Conservation (phyloP, 2,797 vertebrate species). For the Galago senegalensis region DNA sequence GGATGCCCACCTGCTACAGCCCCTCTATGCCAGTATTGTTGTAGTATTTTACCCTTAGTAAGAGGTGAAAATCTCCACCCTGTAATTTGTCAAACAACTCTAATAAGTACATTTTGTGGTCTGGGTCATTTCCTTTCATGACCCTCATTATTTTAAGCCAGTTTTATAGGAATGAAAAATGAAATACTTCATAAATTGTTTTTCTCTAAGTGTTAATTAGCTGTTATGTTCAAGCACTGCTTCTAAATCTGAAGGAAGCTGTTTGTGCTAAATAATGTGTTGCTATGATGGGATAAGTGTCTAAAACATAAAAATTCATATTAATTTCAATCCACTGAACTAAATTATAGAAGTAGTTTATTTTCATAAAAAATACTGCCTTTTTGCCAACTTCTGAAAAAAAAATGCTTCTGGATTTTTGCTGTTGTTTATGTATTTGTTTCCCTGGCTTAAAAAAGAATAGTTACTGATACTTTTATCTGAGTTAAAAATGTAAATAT, state of each 20-base stretch:
- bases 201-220: constrained; percentile 76
- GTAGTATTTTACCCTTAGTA: constrained; percentile 51
- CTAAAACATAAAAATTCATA: neutral
- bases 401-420: constrained; percentile 5
- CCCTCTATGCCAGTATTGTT: neutral
- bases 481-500: constrained; percentile 52
- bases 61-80: constrained; percentile 67
- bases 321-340: neutral
- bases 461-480: constrained; percentile 28
- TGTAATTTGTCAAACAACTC: constrained; percentile 81
- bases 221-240: constrained; percentile 60
- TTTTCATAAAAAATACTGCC: neutral
- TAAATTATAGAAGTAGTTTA: neutral
- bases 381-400: neutral
- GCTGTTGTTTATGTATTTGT: constrained; percentile 14
- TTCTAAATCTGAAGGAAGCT: constrained; percentile 34
- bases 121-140: constrained; percentile 82
- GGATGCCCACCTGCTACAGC: constrained; percentile 54
- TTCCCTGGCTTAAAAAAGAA: constrained; percentile 17
- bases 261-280: constrained; percentile 56
- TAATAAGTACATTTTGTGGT: constrained; percentile 83
- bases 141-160: constrained; percentile 82
- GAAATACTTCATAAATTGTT: constrained; percentile 77
- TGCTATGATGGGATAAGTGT: neutral
- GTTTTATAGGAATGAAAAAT: constrained; percentile 80